A percentile compares a stretch with the other conserved stretches of the same genome.
Evolutionary conservation across 2,888 invertebrate species (phyloP).

Genomic region (Heliconius hortense): DNA sequence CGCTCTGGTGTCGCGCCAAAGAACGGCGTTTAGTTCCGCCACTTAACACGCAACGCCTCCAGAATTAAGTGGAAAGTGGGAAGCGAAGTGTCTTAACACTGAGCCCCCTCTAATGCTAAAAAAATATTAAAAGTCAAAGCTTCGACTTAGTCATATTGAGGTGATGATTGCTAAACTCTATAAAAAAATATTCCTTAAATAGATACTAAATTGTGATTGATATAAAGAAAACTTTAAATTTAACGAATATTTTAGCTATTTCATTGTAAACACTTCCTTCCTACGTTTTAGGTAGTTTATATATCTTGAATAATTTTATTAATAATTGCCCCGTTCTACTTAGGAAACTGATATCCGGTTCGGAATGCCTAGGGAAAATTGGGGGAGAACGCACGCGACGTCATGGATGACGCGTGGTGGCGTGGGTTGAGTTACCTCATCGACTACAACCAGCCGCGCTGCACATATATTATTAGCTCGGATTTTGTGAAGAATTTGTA

Average conservation of each 20-base stretch:
- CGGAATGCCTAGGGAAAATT: constrained; percentile 52
- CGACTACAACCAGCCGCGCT: constrained; percentile 20
- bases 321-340: constrained; percentile 60
- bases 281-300: background rate
- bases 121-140: too few relatives aligned
- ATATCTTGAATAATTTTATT: constrained; percentile 41
- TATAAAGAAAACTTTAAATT: background rate
- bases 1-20: too few relatives aligned
- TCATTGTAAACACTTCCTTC: background rate
- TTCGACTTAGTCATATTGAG: too few relatives aligned
- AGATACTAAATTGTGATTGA: background rate
- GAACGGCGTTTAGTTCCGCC: too few relatives aligned
- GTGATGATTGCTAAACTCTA: too few relatives aligned
- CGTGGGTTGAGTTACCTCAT: constrained; percentile 34
- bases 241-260: background rate
- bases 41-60: too few relatives aligned
- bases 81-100: too few relatives aligned
- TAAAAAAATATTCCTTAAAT: background rate
- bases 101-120: too few relatives aligned
- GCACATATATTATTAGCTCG: constrained; percentile 16
- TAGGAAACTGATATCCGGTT: constrained; percentile 64
- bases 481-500: constrained; percentile 51
- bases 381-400: constrained; percentile 66
- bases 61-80: too few relatives aligned
- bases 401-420: constrained; percentile 51